These are phyloP conservation scores for Talpa occidentalis DNA, from an alignment of 2,113 vertebrate species.

Conservation along the genomic window DNA sequence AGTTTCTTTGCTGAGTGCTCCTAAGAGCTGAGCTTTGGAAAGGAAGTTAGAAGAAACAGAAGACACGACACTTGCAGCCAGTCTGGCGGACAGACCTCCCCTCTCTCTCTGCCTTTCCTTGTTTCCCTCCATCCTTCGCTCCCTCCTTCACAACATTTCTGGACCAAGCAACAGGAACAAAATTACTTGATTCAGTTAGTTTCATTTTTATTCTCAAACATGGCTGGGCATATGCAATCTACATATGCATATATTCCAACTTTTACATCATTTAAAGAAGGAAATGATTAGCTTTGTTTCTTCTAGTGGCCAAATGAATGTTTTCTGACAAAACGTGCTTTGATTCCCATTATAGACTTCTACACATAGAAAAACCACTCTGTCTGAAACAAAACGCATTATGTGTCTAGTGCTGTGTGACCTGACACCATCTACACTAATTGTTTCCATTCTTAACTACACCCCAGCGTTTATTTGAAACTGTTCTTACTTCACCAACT, in stretches of 20 bases:
- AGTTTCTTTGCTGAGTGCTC: neutral
- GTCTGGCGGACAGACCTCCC: neutral
- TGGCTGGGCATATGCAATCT: neutral
- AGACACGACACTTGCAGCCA: neutral
- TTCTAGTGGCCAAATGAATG: constrained; percentile 1
- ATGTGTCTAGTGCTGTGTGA: constrained; percentile 46
- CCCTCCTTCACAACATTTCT: neutral
- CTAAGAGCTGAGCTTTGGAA: neutral
- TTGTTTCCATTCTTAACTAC: constrained; percentile 69
- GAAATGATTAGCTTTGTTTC: neutral
- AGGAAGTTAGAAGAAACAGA: neutral
- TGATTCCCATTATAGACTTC: constrained; percentile 21
- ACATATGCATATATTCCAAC: neutral
- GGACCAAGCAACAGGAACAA: neutral
- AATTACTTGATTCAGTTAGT: neutral
- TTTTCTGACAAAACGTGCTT: constrained; percentile 51
- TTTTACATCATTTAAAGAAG: neutral
- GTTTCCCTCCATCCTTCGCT: neutral
- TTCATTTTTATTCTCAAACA: constrained; percentile 12
- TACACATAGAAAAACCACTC: neutral
- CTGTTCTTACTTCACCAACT: neutral
- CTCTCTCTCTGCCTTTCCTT: neutral
- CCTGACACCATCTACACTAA: constrained; percentile 3
- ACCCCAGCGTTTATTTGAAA: constrained; percentile 30
- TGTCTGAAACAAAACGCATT: constrained; percentile 19